These are phyloP conservation scores for Pterobdella sp. DNA, from an alignment of 2,888 invertebrate species.

Conservation along the genomic window DNA sequence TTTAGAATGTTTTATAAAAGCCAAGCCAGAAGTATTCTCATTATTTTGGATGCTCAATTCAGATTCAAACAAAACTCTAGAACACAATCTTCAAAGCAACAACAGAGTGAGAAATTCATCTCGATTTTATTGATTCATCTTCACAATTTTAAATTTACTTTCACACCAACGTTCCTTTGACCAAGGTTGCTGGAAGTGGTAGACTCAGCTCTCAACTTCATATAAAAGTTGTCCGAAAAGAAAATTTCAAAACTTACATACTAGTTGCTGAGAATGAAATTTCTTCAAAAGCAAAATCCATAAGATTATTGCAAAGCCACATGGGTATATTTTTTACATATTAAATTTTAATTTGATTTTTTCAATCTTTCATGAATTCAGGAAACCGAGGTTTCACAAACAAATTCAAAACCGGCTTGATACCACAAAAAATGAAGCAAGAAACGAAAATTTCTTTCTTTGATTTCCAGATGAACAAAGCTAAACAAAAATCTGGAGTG, in stretches of 20 bases:
- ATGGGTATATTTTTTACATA: not conserved
- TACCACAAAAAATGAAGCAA: no score
- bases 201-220: slow-evolving; percentile 1
- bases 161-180: no score
- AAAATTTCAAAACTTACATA: not conserved
- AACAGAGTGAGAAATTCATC: not conserved
- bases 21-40: not conserved
- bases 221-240: not conserved
- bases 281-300: not conserved
- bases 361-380: no score
- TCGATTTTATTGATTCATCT: not conserved
- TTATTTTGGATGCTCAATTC: not conserved
- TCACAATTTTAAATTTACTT: not conserved
- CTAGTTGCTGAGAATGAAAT: slow-evolving; percentile 3
- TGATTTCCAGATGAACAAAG: no score
- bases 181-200: not conserved
- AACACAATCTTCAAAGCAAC: not conserved
- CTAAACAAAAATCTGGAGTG: no score
- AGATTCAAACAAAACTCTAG: not conserved
- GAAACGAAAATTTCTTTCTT: no score
- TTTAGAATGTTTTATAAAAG: not conserved
- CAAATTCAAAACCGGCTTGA: no score
- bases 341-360: not conserved
- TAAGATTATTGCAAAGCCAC: not conserved
- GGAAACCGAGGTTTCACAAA: no score